These are phyloP conservation scores for Phoebastria nigripes DNA, from an alignment of 2,797 vertebrate genomes.

Conservation along the genomic window DNA sequence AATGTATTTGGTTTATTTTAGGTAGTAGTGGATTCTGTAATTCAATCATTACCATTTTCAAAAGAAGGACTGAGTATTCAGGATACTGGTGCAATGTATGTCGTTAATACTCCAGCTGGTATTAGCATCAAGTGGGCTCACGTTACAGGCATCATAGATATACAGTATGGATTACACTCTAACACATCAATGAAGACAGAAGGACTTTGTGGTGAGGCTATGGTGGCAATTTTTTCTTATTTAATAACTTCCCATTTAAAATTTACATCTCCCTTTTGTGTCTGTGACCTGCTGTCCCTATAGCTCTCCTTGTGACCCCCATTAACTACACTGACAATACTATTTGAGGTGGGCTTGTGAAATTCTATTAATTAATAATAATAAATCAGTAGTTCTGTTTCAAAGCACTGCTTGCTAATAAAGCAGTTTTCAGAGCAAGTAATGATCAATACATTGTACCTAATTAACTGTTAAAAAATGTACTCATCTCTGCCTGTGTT, in stretches of 20 bases:
- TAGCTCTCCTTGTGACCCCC: neutral
- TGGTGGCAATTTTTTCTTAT: neutral
- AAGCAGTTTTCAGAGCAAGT: neutral
- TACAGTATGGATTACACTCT: conserved; percentile 83
- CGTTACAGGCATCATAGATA: conserved; percentile 92
- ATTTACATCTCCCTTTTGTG: neutral
- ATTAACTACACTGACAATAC: neutral
- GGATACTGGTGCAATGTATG: conserved; percentile 95
- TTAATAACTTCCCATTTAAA: neutral
- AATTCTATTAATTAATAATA: neutral
- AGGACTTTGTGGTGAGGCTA: conserved; percentile 91
- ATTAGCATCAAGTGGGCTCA: conserved; percentile 96
- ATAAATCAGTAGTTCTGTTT: neutral
- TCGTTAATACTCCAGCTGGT: conserved; percentile 88
- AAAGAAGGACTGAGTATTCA: conserved; percentile 86
- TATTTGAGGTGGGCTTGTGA: neutral
- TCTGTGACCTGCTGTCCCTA: neutral
- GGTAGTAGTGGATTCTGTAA: conserved; percentile 89
- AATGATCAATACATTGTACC: neutral
- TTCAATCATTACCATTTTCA: conserved; percentile 85
- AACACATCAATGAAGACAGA: conserved; percentile 83
- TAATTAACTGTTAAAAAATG: neutral
- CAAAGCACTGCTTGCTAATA: neutral
- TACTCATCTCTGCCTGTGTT: neutral
- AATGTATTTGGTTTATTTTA: conserved; percentile 65